Conservation (phyloP, 2,113 vertebrate genomes). For the Triplophysa siluroides region DNA sequence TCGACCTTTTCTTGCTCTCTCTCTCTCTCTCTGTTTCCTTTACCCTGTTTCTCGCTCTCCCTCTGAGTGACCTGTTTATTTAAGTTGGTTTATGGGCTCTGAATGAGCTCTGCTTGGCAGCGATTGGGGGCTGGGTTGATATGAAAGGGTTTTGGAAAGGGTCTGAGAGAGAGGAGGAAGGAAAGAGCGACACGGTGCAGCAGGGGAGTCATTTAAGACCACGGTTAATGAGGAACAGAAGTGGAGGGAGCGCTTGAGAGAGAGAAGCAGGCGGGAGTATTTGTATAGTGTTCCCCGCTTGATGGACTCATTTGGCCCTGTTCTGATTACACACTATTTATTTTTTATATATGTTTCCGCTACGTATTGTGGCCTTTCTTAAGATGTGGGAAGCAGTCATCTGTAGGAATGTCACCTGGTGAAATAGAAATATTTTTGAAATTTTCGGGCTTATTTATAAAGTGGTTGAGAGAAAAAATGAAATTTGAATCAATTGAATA, state of each 20-base stretch:
- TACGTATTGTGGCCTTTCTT: conserved; percentile 8
- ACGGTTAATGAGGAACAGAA: conserved; percentile 34
- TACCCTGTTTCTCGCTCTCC: conserved; percentile 58
- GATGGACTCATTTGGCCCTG: conserved; percentile 37
- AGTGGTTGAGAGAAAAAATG: too few species aligned
- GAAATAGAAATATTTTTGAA: background rate
- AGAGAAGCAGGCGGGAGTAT: conserved; percentile 26
- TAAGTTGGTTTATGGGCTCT: conserved; percentile 66
- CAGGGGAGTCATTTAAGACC: conserved; percentile 31
- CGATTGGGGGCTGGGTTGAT: conserved; percentile 62
- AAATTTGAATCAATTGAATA: too few species aligned
- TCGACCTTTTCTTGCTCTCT: background rate
- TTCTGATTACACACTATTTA: conserved; percentile 32
- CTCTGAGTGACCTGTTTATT: conserved; percentile 58
- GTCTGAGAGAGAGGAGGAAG: conserved; percentile 21
- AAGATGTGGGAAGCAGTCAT: background rate
- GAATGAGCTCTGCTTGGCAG: conserved; percentile 61
- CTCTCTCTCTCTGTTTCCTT: conserved; percentile 45
- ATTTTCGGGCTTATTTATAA: too few species aligned
- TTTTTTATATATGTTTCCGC: conserved; percentile 7
- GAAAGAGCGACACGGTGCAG: background rate
- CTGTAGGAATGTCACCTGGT: background rate
- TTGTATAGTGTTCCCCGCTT: conserved; percentile 37
- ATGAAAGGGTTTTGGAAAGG: conserved; percentile 53
- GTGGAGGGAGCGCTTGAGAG: conserved; percentile 25